These are phyloP conservation scores for Trematomus bernacchii DNA, from an alignment of 2,797 vertebrate species.

Conservation along the genomic window DNA sequence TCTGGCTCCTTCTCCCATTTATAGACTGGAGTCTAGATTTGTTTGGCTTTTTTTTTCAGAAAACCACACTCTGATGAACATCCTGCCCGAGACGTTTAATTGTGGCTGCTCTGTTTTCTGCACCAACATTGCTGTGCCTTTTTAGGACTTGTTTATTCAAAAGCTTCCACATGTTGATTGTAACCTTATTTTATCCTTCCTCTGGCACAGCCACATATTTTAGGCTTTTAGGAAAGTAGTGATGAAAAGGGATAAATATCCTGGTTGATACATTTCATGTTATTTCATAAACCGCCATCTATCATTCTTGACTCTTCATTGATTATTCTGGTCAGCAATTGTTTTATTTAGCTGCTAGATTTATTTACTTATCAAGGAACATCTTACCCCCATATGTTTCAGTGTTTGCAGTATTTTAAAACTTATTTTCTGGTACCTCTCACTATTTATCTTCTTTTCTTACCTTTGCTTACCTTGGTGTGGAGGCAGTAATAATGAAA, in stretches of 20 bases:
- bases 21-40: constrained; percentile 69
- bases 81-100: constrained; percentile 82
- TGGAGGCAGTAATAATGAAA: constrained; percentile 22
- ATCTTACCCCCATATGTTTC: neutral
- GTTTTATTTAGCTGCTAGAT: neutral
- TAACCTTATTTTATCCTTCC: constrained; percentile 53
- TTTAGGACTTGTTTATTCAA: constrained; percentile 81
- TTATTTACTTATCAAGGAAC: neutral
- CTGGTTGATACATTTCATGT: constrained; percentile 13
- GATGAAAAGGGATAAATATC: neutral
- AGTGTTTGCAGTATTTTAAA: neutral
- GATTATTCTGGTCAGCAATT: neutral
- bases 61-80: constrained; percentile 85
- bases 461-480: neutral
- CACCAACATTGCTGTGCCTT: constrained; percentile 65
- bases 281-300: neutral
- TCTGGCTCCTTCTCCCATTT: constrained; percentile 66
- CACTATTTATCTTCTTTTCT: neutral
- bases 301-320: neutral
- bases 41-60: constrained; percentile 72
- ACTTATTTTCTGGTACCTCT: neutral
- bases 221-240: constrained; percentile 11
- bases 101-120: constrained; percentile 76
- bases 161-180: constrained; percentile 78
- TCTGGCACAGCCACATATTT: constrained; percentile 28